These are phyloP conservation scores for Synchiropus splendidus DNA, from an alignment of 2,113 vertebrate genomes.

Conservation along the genomic window DNA sequence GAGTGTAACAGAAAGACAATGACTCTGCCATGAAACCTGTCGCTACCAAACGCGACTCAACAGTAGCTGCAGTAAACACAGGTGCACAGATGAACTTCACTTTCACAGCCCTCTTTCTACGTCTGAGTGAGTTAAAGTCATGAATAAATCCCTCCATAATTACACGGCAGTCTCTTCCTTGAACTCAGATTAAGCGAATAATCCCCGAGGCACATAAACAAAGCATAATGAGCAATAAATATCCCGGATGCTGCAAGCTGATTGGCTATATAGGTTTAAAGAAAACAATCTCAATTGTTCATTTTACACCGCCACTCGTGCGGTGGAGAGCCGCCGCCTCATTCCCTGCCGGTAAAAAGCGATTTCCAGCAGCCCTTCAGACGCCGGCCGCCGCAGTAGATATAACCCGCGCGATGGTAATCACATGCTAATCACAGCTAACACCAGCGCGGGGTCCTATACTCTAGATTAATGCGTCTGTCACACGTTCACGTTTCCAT, in stretches of 20 bases:
- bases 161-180: no score
- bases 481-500: conserved; percentile 66
- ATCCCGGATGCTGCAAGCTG: conserved; percentile 2
- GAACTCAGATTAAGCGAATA: no score
- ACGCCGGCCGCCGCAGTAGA: conserved; percentile 41
- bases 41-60: no score
- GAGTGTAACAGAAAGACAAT: no score
- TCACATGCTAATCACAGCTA: conserved; percentile 67
- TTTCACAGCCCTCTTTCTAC: no score
- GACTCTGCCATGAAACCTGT: no score
- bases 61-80: no score
- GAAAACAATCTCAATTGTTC: conserved; percentile 50
- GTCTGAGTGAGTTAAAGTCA: no score
- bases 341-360: conserved; percentile 34
- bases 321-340: conserved; percentile 43
- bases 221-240: no score
- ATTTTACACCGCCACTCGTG: conserved; percentile 16
- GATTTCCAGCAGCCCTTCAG: conserved; percentile 39
- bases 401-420: conserved; percentile 61
- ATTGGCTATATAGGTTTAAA: conserved; percentile 45
- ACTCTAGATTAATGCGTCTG: conserved; percentile 65
- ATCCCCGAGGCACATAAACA: no score
- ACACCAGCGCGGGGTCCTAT: conserved; percentile 64
- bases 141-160: no score
- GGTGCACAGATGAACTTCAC: no score